Evolutionary conservation across 2,888 invertebrate species (phyloP).

Genomic region (Eupithecia insigniata): DNA sequence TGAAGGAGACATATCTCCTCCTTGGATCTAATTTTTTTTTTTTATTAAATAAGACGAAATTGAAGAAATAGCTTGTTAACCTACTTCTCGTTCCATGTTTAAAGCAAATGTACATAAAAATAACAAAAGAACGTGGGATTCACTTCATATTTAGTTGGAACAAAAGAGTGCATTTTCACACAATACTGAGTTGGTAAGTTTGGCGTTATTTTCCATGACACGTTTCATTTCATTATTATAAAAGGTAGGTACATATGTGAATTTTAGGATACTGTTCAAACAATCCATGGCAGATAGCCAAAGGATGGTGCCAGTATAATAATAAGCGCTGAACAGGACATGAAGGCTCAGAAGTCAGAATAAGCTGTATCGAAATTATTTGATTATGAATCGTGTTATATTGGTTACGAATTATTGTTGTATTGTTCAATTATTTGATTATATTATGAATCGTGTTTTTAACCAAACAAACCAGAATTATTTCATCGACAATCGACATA

Average conservation of each 20-base stretch:
- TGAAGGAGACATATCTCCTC: no score
- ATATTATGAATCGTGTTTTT: background rate
- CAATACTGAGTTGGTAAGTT: background rate
- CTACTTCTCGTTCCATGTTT: background rate
- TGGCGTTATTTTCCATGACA: background rate
- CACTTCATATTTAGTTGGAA: background rate
- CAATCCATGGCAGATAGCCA: constrained; percentile 19
- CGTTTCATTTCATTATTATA: constrained; percentile 2
- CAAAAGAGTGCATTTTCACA: background rate
- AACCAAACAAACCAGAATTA: background rate
- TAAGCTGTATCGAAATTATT: background rate
- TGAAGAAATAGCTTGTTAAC: background rate
- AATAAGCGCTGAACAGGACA: background rate
- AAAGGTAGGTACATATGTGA: constrained; percentile 5
- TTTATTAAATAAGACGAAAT: background rate
- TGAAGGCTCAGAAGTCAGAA: background rate
- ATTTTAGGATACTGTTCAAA: constrained; percentile 23
- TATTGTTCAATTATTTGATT: no score
- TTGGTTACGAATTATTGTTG: no score
- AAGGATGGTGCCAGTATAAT: background rate
- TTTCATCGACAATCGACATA: background rate
- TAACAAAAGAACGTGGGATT: background rate
- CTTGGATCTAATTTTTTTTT: no score
- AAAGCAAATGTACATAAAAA: background rate
- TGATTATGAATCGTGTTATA: background rate